Conservation (phyloP, 2,888 invertebrate genomes). For the Eupithecia exiguata region DNA sequence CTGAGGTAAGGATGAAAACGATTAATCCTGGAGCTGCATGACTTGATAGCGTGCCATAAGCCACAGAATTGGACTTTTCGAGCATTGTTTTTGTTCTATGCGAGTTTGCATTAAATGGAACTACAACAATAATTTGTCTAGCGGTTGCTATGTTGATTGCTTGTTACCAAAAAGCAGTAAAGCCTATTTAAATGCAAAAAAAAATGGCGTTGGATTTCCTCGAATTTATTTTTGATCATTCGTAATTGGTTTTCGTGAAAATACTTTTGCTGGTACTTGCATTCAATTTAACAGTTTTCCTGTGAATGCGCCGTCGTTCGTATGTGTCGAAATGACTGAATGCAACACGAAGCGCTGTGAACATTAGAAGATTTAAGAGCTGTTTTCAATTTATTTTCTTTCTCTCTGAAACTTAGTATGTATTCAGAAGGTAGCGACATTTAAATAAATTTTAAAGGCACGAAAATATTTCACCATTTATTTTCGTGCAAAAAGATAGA, state of each 20-base stretch:
- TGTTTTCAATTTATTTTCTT: constrained; percentile 2
- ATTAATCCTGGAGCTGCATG: constrained; percentile 48
- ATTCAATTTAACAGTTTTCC: constrained; percentile 48
- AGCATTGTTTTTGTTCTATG: constrained; percentile 27
- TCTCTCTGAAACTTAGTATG: background rate
- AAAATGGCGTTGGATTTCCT: background rate
- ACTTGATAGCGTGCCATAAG: constrained; percentile 45
- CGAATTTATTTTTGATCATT: background rate
- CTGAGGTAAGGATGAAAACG: constrained; percentile 56
- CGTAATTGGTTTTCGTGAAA: constrained; percentile 1
- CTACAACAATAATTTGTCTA: constrained; percentile 16
- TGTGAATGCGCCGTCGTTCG: constrained; percentile 50
- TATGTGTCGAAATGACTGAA: constrained; percentile 51
- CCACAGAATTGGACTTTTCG: constrained; percentile 32
- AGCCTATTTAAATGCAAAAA: background rate
- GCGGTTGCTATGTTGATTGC: constrained; percentile 17
- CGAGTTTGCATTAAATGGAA: constrained; percentile 21
- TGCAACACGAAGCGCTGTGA: constrained; percentile 49
- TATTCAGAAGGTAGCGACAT: background rate
- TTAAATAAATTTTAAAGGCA: background rate
- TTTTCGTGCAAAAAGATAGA: background rate
- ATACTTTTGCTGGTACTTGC: constrained; percentile 18
- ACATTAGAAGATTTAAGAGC: constrained; percentile 23
- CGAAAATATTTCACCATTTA: background rate
- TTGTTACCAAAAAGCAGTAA: background rate